These are phyloP conservation scores for Pelecanus crispus DNA, from an alignment of 2,113 vertebrate species.

Conservation along the genomic window DNA sequence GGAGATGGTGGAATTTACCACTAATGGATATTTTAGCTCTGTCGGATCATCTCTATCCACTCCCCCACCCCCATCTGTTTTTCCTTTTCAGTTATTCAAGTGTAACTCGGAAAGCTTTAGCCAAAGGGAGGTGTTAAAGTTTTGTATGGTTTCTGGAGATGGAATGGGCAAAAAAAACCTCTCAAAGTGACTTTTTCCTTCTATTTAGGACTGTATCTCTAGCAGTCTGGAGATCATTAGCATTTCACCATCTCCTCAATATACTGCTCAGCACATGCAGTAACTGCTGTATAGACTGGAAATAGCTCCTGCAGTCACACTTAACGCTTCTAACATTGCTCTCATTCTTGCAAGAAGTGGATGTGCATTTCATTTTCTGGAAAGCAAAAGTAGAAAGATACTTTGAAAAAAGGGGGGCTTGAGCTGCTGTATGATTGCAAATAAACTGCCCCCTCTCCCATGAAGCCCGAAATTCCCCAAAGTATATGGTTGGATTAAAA, in stretches of 20 bases:
- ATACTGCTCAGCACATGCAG: background rate
- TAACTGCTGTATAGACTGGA: background rate
- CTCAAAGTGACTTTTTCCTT: conserved; percentile 3
- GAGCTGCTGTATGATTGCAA: background rate
- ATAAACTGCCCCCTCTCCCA: background rate
- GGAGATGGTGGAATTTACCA: conserved; percentile 16
- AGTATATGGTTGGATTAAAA: background rate
- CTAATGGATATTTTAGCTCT: background rate
- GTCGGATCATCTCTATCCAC: background rate
- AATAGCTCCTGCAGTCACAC: conserved; percentile 23
- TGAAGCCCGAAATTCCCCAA: background rate
- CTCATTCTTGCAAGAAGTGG: background rate
- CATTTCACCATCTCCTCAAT: conserved; percentile 7
- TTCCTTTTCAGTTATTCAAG: background rate
- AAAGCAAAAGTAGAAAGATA: background rate
- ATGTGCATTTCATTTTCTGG: background rate
- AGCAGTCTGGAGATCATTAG: conserved; percentile 26
- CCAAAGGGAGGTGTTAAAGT: conserved; percentile 51
- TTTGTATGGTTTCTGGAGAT: conserved; percentile 18
- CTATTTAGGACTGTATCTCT: background rate
- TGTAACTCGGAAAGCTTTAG: conserved; percentile 16
- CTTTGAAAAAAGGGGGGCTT: background rate
- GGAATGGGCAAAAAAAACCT: background rate
- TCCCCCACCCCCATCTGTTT: conserved; percentile 34
- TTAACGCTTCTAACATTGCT: background rate